A percentile compares a stretch with the other conserved stretches of the same genome.
These are phyloP conservation scores for Prochilodus magdalenae DNA, from an alignment of 2,113 vertebrate species.

Conservation along the genomic window DNA sequence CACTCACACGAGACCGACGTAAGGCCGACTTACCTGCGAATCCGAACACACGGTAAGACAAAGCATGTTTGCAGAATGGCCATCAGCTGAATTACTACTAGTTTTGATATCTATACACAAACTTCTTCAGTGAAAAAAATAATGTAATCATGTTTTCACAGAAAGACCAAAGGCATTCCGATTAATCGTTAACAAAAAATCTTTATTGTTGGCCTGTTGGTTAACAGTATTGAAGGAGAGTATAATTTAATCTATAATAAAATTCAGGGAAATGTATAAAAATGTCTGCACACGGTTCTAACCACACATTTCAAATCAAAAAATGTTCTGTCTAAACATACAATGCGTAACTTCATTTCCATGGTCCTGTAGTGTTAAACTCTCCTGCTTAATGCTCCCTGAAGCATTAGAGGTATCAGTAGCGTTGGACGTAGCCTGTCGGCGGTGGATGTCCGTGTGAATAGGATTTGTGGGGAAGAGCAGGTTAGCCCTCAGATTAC, in stretches of 20 bases:
- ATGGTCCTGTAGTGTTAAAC: not conserved
- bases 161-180: not conserved
- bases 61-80: too few relatives aligned
- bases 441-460: not conserved
- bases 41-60: too few relatives aligned
- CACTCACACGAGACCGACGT: too few relatives aligned
- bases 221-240: not conserved
- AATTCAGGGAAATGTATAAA: not conserved
- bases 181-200: not conserved
- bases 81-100: too few relatives aligned
- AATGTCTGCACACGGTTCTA: not conserved
- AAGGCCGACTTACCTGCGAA: too few relatives aligned
- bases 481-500: not conserved
- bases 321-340: not conserved
- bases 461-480: not conserved
- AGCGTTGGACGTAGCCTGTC: not conserved
- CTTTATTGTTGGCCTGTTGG: slow-evolving; percentile 24
- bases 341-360: not conserved
- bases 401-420: not conserved
- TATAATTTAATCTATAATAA: not conserved
- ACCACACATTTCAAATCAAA: not conserved
- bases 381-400: not conserved
- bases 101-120: too few relatives aligned
- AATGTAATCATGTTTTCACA: not conserved
- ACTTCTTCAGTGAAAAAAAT: too few relatives aligned